Evolutionary conservation across 2,888 invertebrate genomes (phyloP), one percentile per base, ranked within the genome.

Genomic region (Blastobasis lacticolella): DNA sequence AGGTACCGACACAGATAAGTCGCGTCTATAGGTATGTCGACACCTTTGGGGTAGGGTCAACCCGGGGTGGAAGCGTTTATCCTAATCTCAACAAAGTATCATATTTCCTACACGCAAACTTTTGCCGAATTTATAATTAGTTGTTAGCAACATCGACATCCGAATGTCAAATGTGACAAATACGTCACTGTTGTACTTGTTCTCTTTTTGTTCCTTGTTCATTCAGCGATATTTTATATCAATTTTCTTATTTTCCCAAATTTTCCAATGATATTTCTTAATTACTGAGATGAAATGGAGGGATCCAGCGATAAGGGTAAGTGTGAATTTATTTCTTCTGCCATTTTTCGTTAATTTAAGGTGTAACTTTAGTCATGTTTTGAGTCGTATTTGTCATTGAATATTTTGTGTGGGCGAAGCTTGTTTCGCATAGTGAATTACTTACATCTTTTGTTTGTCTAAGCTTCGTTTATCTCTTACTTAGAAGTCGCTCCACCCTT

Each of bases 241-340:
- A 23, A 59, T 64, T 63, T 67, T 65, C 51, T 50, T 56, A 58
- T 57, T 65, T 63, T 63, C 59, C 51, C 10, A 46, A 45, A 55
- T 50, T 59, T 57, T 54, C 49, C 49, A 52, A 53, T 58, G 55
- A 53, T 59, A 61, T 59, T 64, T 58, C 50, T 53, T 45, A 48
- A 51, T 60, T 67, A 69, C 73, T 75, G 79, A 73, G 72, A 84
- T 81, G 80, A 82, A 78, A 87, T 87, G 87, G 86, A 86, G 73
- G 75, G 64, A 69, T 61, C 71, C 60, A 75, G 74, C 59, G 53
- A 53, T 60, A 81, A 78, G 73, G 81, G 87, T 82, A 66, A 68
- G 71, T 65, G 9, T 3, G 49, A 49, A 44, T 6, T 42, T 46
- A 40, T 40, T 40, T 40, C 9, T 23, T 23, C 23, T 23, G 23